Percentiles rank a stretch among this genome's conserved stretches.
phyloP scores from a whole-genome alignment of 1,140 invertebrate genomes.

The Bombus haemorrhoidalis region DNA sequence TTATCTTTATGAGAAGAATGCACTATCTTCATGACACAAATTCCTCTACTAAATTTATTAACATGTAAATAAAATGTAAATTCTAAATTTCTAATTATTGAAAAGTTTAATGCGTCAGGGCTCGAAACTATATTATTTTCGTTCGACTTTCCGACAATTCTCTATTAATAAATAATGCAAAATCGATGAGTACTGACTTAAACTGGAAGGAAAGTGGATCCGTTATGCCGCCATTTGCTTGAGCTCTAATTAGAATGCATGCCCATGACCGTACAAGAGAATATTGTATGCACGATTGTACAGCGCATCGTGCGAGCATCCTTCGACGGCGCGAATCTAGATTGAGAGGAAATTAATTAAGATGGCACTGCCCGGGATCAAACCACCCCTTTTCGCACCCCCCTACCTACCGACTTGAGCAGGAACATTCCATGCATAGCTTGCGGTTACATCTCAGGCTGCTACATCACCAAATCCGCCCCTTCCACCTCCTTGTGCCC shows the following conservation, averaged over 20 bases:
- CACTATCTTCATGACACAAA: too few species aligned
- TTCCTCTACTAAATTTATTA: too few species aligned
- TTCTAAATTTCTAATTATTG: too few species aligned
- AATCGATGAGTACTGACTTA: not conserved
- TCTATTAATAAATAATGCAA: not conserved
- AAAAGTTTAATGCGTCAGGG: fast-evolving
- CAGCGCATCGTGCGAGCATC: slow-evolving; percentile 34
- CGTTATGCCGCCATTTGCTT: not conserved
- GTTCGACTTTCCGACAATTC: too few species aligned
- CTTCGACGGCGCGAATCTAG: slow-evolving; percentile 34
- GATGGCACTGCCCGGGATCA: slow-evolving; percentile 61
- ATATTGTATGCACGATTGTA: slow-evolving; percentile 19
- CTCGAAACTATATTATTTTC: too few species aligned
- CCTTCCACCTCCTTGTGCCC: slow-evolving; percentile 58
- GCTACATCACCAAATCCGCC: slow-evolving; percentile 68
- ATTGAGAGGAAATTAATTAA: slow-evolving; percentile 70
- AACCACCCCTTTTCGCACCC: slow-evolving; percentile 64
- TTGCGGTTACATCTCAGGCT: slow-evolving; percentile 65
- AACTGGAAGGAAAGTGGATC: not conserved
- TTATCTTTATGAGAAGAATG: too few species aligned
- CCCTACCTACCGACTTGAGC: slow-evolving; percentile 43
- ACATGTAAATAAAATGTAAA: too few species aligned
- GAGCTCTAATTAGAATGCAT: slow-evolving; percentile 10
- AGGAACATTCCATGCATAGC: slow-evolving; percentile 69
- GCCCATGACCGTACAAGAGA: not conserved